Evolutionary conservation across 1,140 invertebrate species (phyloP).

Genomic region (Eubasilissa regina): DNA sequence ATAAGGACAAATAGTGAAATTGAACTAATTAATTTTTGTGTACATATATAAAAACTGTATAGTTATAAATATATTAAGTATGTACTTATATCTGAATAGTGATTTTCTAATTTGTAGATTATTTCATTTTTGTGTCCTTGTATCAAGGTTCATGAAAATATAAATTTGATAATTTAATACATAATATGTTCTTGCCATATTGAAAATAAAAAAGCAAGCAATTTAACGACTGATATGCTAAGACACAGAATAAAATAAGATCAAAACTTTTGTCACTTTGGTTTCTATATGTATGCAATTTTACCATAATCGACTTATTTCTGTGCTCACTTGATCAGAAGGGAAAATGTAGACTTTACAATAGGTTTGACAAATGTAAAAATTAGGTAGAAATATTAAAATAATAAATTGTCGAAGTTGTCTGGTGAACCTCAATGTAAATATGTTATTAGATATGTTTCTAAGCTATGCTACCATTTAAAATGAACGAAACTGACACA

Average conservation of each 20-base stretch:
- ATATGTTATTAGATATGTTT: conserved; percentile 57
- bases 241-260: background rate
- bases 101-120: background rate
- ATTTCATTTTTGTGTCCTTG: conserved; percentile 66
- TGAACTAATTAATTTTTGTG: conserved; percentile 40
- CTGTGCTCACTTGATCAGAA: background rate
- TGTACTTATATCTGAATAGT: conserved; percentile 2
- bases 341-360: conserved; percentile 20
- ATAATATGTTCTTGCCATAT: conserved; percentile 71
- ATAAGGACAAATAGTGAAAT: conserved; percentile 59
- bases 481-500: conserved; percentile 17
- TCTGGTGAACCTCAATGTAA: conserved; percentile 65
- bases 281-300: too few species aligned
- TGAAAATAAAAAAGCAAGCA: conserved; percentile 41
- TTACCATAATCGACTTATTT: too few species aligned
- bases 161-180: conserved; percentile 6
- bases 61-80: conserved; percentile 35
- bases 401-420: conserved; percentile 46
- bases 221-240: conserved; percentile 18
- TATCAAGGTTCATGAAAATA: conserved; percentile 68
- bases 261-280: background rate
- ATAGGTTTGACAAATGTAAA: conserved; percentile 25
- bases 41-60: conserved; percentile 53
- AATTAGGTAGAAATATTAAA: conserved; percentile 57
- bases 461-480: conserved; percentile 30